These are phyloP conservation scores for Acomys russatus DNA, from an alignment of 2,797 vertebrate species.

Conservation along the genomic window DNA sequence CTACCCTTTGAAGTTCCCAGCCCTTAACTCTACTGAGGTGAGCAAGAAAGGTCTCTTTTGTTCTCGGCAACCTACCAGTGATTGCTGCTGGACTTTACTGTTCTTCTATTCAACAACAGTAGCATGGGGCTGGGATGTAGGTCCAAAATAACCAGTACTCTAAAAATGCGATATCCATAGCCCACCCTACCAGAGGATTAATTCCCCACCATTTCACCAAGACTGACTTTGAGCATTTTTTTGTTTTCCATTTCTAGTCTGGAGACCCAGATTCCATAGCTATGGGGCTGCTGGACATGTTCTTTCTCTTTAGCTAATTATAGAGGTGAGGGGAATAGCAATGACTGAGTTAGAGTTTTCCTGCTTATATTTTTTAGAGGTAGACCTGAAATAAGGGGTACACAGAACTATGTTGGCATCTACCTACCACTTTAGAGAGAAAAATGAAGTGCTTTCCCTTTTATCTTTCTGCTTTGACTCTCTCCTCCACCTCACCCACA, in stretches of 20 bases:
- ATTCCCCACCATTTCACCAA: slow-evolving; percentile 36
- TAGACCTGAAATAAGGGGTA: background rate
- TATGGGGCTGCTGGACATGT: background rate
- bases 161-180: background rate
- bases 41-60: slow-evolving; percentile 56
- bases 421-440: slow-evolving; percentile 14
- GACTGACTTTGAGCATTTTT: slow-evolving; percentile 30
- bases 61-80: background rate
- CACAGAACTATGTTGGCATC: background rate
- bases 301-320: slow-evolving; percentile 38
- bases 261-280: background rate
- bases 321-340: background rate
- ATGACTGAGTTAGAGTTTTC: background rate
- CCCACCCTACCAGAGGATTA: background rate
- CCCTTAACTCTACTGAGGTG: slow-evolving; percentile 65
- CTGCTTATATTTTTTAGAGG: slow-evolving; percentile 6
- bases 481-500: background rate
- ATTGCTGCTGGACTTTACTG: slow-evolving; percentile 40
- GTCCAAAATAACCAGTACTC: background rate
- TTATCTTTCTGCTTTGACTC: background rate
- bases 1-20: slow-evolving; percentile 60
- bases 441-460: slow-evolving; percentile 42
- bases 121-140: slow-evolving; percentile 1
- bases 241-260: background rate
- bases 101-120: slow-evolving; percentile 3